A percentile compares a stretch with the other conserved stretches of the same genome.
Evolutionary conservation across 2,888 invertebrate genomes (phyloP).

Genomic region (Autographa pulchrina): DNA sequence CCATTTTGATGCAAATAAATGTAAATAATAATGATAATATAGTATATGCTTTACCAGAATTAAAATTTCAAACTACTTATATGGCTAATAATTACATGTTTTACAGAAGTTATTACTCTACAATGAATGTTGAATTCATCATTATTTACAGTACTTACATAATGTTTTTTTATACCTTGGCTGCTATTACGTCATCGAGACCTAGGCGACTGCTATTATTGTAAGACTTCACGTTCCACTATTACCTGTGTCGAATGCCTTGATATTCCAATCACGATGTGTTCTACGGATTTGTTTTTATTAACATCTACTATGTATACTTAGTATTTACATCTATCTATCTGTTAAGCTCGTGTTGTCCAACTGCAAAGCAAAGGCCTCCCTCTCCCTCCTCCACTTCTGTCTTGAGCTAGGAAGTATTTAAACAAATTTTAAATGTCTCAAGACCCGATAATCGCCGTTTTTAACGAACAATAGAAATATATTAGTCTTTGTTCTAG

Average conservation of each 20-base stretch:
- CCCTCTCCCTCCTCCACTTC: no score
- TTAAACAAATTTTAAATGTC: no score
- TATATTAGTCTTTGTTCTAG: slow-evolving; percentile 47
- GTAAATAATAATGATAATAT: neutral
- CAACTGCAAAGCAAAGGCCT: no score
- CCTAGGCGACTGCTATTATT: neutral
- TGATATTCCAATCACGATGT: slow-evolving; percentile 4
- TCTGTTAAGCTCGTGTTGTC: no score
- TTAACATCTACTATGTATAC: neutral
- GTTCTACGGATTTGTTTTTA: neutral
- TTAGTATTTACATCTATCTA: no score
- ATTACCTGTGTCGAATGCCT: neutral
- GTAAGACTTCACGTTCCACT: slow-evolving; percentile 6
- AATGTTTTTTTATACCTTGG: neutral
- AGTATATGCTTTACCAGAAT: no score
- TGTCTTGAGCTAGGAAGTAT: no score
- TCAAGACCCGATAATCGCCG: slow-evolving; percentile 10
- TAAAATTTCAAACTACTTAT: no score
- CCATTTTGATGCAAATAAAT: neutral
- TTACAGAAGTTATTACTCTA: neutral
- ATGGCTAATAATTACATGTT: neutral
- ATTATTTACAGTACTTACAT: neutral
- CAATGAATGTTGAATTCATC: neutral
- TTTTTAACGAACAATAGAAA: slow-evolving; percentile 28
- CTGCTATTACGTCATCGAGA: neutral